Percentiles rank a stretch among this genome's conserved stretches.
Conservation (phyloP, 1,140 invertebrate genomes). For the Euborellia annulipes region DNA sequence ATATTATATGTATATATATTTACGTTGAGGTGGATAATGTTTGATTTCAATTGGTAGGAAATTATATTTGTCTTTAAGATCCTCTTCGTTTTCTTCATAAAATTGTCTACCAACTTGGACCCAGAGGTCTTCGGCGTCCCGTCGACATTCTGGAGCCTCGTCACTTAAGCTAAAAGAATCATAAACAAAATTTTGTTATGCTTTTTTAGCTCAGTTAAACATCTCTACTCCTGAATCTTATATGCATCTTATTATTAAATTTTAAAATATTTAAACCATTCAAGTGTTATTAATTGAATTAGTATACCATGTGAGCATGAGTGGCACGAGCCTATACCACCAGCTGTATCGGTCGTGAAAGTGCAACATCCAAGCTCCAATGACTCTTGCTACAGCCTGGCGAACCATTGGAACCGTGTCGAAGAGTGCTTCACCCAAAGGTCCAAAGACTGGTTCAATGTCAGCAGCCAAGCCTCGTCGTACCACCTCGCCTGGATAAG, state of each 20-base stretch:
- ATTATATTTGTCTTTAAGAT: slow-evolving; percentile 57
- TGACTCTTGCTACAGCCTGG: slow-evolving; percentile 42
- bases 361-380: slow-evolving; percentile 48
- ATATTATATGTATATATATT: too few relatives aligned
- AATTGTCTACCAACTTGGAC: slow-evolving; percentile 46
- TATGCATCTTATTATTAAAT: too few relatives aligned
- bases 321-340: slow-evolving; percentile 54
- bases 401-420: slow-evolving; percentile 53
- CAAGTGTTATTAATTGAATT: too few relatives aligned
- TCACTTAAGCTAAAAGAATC: slow-evolving; percentile 42
- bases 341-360: slow-evolving; percentile 62
- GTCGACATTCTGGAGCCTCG: slow-evolving; percentile 43
- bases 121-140: slow-evolving; percentile 44
- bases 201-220: too few relatives aligned
- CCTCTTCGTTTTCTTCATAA: slow-evolving; percentile 57
- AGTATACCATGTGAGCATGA: slow-evolving; percentile 48
- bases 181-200: too few relatives aligned
- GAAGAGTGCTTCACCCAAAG: slow-evolving; percentile 57
- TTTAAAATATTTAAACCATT: too few relatives aligned
- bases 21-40: slow-evolving; percentile 48
- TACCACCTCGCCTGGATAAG: slow-evolving; percentile 34
- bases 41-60: slow-evolving; percentile 35
- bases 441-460: slow-evolving; percentile 29
- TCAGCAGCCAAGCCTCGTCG: slow-evolving; percentile 33
- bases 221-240: too few relatives aligned